Percentiles rank a stretch among this genome's conserved stretches.
Evolutionary conservation across 2,888 invertebrate genomes (phyloP).

Genomic region (Yponomeuta cagnagella): DNA sequence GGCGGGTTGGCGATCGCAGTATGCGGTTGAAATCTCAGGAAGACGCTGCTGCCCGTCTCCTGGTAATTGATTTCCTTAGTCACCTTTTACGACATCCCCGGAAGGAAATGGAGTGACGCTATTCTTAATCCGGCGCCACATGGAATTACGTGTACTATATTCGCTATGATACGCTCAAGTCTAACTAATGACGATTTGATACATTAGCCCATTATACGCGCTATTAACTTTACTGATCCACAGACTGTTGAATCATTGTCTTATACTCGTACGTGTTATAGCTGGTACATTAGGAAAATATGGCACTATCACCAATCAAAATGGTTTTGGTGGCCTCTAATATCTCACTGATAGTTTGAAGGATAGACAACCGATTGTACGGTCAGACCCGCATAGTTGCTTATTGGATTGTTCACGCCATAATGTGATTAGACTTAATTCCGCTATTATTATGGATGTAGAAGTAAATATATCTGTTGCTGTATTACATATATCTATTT

Average conservation of each 20-base stretch:
- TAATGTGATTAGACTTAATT: background rate
- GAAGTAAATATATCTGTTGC: background rate
- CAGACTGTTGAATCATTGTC: background rate
- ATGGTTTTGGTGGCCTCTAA: background rate
- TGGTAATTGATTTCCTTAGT: no score
- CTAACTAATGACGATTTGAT: background rate
- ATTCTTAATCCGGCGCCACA: no score
- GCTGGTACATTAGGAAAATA: background rate
- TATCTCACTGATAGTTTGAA: background rate
- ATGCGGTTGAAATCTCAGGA: no score
- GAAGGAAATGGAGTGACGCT: no score
- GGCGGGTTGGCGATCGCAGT: no score
- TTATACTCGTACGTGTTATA: background rate
- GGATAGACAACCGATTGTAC: background rate
- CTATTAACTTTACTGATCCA: constrained; percentile 3
- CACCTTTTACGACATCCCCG: no score
- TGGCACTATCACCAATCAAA: background rate
- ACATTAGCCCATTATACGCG: constrained; percentile 2
- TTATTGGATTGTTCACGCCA: constrained; percentile 1
- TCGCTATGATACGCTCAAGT: no score
- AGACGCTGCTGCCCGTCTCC: no score
- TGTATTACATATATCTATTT: no score
- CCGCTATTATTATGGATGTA: background rate
- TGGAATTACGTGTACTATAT: no score
- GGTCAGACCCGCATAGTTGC: background rate